Evolutionary conservation across 2,797 vertebrate species (phyloP).

Genomic region (Chelon labrosus): DNA sequence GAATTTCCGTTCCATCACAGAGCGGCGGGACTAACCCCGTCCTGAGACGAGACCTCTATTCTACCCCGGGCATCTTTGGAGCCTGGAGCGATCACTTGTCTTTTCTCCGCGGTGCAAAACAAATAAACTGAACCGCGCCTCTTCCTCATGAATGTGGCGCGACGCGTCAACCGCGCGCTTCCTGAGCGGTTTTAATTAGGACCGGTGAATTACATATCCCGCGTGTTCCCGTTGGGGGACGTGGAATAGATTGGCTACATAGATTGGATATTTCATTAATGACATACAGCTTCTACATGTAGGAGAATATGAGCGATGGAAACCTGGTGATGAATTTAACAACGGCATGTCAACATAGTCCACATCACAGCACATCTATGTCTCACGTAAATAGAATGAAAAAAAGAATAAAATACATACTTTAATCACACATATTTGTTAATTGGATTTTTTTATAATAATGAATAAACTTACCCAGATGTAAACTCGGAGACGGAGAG

Average conservation of each 20-base stretch:
- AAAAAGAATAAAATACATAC: too few relatives aligned
- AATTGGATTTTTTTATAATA: neutral
- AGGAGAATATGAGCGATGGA: neutral
- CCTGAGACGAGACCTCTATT: too few relatives aligned
- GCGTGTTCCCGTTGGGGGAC: neutral
- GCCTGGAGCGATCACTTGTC: too few relatives aligned
- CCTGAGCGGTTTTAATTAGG: too few relatives aligned
- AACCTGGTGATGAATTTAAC: neutral
- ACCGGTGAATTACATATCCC: too few relatives aligned
- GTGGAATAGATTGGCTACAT: neutral
- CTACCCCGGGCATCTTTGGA: too few relatives aligned
- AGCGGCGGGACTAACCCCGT: too few relatives aligned
- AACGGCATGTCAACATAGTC: too few relatives aligned
- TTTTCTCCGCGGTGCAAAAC: too few relatives aligned
- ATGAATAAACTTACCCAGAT: slow-evolving; percentile 47
- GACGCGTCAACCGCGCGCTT: too few relatives aligned
- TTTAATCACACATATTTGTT: neutral
- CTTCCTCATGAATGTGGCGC: too few relatives aligned
- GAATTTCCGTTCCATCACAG: neutral
- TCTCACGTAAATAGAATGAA: neutral
- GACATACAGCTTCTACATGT: neutral
- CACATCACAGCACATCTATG: neutral
- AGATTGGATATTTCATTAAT: neutral
- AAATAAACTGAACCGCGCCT: too few relatives aligned
- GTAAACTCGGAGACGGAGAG: slow-evolving; percentile 27